These are phyloP conservation scores for Perdita meconis DNA, from an alignment of 2,888 invertebrate genomes.

Conservation along the genomic window DNA sequence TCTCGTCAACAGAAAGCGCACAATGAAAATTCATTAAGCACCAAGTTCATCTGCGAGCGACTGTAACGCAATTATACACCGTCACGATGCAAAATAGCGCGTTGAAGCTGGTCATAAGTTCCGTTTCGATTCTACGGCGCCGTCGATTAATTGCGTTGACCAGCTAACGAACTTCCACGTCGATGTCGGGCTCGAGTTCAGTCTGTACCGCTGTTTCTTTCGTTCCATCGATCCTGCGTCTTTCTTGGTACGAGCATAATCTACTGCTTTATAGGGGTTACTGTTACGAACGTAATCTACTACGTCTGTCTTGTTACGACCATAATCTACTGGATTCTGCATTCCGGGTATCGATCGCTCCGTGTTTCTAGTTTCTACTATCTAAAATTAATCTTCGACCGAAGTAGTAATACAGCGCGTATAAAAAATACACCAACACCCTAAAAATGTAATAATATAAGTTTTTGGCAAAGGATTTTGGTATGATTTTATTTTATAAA, in stretches of 20 bases:
- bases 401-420: too few species aligned
- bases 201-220: neutral
- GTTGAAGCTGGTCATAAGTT: neutral
- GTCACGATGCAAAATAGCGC: neutral
- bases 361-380: too few species aligned
- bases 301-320: neutral
- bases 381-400: too few species aligned
- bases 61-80: constrained; percentile 7
- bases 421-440: too few species aligned
- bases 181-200: neutral
- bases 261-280: neutral
- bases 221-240: neutral
- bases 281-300: too few species aligned
- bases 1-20: too few species aligned
- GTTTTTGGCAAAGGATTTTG: too few species aligned
- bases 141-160: neutral
- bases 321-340: neutral
- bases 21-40: constrained; percentile 12
- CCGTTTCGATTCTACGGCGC: neutral
- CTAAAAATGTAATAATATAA: too few species aligned
- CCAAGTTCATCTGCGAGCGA: neutral
- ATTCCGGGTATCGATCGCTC: too few species aligned
- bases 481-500: too few species aligned
- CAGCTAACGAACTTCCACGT: neutral
- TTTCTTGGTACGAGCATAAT: neutral